A percentile compares a stretch with the other conserved stretches of the same genome.
Evolutionary conservation across 2,113 vertebrate genomes (phyloP).

Genomic region (Xiphophorus couchianus): DNA sequence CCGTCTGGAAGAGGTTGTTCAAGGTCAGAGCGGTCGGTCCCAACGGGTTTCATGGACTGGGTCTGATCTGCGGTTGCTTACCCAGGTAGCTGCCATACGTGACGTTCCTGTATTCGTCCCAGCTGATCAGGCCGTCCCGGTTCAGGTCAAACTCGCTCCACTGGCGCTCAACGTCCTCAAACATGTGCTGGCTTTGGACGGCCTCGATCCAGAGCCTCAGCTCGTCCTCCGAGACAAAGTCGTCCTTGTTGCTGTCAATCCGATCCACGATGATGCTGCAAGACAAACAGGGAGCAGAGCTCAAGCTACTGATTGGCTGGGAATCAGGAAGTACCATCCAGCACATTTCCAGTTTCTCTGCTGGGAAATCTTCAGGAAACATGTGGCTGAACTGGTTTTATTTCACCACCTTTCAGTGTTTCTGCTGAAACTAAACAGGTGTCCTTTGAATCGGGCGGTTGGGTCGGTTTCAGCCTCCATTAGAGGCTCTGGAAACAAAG

Average conservation of each 20-base stretch:
- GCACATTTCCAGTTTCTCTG: background rate
- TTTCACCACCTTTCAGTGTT: no score
- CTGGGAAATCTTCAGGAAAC: background rate
- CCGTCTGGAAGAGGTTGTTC: conserved; percentile 55
- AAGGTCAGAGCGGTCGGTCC: background rate
- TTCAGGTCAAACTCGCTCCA: conserved; percentile 86
- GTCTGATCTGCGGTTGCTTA: conserved; percentile 59
- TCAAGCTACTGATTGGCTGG: no score
- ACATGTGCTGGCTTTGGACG: conserved; percentile 83
- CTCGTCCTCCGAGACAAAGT: conserved; percentile 84
- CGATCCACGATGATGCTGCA: conserved; percentile 79
- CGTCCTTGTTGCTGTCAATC: conserved; percentile 83
- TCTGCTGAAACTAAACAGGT: background rate
- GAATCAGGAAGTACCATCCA: background rate
- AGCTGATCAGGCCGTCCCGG: conserved; percentile 82
- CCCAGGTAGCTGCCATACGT: conserved; percentile 87
- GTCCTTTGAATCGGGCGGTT: background rate
- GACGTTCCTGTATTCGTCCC: conserved; percentile 88
- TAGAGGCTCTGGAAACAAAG: no score
- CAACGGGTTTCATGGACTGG: no score
- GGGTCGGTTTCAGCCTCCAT: no score
- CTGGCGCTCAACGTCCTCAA: conserved; percentile 79
- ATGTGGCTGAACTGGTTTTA: background rate
- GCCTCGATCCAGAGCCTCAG: conserved; percentile 85
- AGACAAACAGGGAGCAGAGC: background rate